Evolutionary conservation across 2,888 invertebrate species (phyloP).

Genomic region (Andricus quercusramuli): DNA sequence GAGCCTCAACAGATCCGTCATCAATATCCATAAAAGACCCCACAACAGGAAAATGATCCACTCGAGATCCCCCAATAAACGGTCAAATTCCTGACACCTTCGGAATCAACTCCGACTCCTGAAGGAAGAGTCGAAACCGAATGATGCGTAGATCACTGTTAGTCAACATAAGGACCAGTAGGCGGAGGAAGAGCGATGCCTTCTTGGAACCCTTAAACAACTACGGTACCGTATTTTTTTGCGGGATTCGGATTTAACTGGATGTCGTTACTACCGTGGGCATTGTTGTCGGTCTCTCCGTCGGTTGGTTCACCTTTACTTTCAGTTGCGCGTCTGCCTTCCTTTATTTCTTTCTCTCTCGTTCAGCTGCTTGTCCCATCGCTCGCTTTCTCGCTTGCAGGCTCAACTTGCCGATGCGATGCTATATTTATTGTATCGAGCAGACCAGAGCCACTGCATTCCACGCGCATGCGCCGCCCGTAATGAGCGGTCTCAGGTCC

Average conservation of each 20-base stretch:
- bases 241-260: conserved; percentile 70
- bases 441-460: conserved; percentile 71
- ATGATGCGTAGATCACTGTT: conserved; percentile 43
- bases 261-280: conserved; percentile 71
- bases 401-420: conserved; percentile 62
- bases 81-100: conserved; percentile 20
- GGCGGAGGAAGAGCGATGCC: conserved; percentile 33
- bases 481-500: conserved; percentile 76
- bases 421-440: conserved; percentile 75
- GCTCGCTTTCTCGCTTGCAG: conserved; percentile 58
- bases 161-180: conserved; percentile 18
- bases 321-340: conserved; percentile 54
- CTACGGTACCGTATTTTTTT: conserved; percentile 57
- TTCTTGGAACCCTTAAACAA: conserved; percentile 42
- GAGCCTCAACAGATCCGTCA: too few species aligned
- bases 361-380: conserved; percentile 51
- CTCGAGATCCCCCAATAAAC: not conserved
- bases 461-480: conserved; percentile 75
- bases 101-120: conserved; percentile 2
- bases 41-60: conserved; percentile 2
- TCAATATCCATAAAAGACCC: not conserved
- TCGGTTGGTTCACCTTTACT: conserved; percentile 66
- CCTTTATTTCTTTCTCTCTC: conserved; percentile 51
- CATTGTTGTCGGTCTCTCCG: conserved; percentile 59
- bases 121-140: conserved; percentile 44